Percentiles rank a stretch among this genome's conserved stretches.
These are phyloP conservation scores for Hafferia zeledoni DNA, from an alignment of 2,797 vertebrate species.

Conservation along the genomic window DNA sequence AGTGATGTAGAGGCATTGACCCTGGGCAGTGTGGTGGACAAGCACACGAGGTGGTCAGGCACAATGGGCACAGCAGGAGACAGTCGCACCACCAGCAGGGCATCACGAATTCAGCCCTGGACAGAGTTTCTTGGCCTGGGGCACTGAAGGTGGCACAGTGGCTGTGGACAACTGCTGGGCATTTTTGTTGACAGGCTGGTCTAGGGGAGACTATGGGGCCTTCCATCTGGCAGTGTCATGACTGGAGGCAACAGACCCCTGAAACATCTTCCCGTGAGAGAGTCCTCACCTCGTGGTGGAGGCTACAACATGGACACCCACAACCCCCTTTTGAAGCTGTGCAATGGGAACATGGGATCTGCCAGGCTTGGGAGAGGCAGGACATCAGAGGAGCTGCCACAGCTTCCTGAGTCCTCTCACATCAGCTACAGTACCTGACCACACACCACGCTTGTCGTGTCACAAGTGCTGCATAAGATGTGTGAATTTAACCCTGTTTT, in stretches of 20 bases:
- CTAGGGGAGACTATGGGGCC: background rate
- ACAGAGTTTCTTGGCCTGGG: background rate
- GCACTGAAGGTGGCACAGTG: background rate
- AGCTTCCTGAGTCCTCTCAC: background rate
- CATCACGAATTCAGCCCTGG: background rate
- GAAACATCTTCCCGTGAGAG: background rate
- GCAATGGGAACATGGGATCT: background rate
- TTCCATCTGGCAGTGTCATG: background rate
- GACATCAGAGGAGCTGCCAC: background rate
- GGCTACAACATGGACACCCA: background rate
- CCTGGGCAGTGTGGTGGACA: background rate
- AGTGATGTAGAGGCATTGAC: background rate
- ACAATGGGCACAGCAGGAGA: background rate
- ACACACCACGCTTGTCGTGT: accelerated
- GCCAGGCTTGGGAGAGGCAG: background rate
- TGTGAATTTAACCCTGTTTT: background rate
- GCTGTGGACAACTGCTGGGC: accelerated
- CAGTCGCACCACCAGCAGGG: background rate
- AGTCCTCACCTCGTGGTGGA: accelerated
- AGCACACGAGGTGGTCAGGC: accelerated
- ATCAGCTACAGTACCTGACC: background rate
- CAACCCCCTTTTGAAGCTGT: background rate
- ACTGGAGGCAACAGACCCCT: background rate
- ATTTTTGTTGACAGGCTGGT: background rate
- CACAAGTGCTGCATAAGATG: background rate